Evolutionary conservation across 2,888 invertebrate species (phyloP), one percentile per base, ranked within the genome.

Genomic region (Microctonus aethiopoides): DNA sequence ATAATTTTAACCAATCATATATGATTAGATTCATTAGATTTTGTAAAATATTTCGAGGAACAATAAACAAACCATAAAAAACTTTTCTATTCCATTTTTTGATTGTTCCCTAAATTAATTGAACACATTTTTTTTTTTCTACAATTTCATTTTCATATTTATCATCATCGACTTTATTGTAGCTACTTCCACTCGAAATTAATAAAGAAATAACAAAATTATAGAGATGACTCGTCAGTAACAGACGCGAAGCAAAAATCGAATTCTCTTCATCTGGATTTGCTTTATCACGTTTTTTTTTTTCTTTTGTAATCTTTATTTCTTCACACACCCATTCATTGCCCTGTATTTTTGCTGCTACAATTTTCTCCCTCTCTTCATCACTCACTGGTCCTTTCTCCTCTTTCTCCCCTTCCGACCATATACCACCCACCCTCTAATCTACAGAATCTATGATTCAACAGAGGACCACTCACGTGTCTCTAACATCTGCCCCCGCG

Each of bases 361-460:
- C 66, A 76, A 16, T 22, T 24, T 61, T 36, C 63, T 39, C 34
- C 34, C 52, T 34, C 52, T 60, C 52, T 22, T 16, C 7, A 29
- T 29, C 29, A 7, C 7, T 29, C 7, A 29, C n/a, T 29, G 29
- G 7, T 7, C 7, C 29, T 52, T 65, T 66, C 68, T 51, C 52
- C n/a, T n/a, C n/a, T n/a, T n/a, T 46, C 24, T 32, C 16, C 60
- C 24, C 24, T 34, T 46, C 46, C 2, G 20, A 6, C 16, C 62
- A 26, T 63, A 62, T 74, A 75, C 73, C 73, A 75, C 77, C 71
- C 74, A 75, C 77, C 76, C 80, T 79, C 78, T 80, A 81, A 83
- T 83, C 81, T 81, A 77, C 75, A 57, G 78, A 80, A 83, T 81
- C 82, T 83, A 83, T 81, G 83, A 82, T 82, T 82, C 83, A 79